These are phyloP conservation scores for Melanotaenia nigrans DNA, from an alignment of 2,797 vertebrate species.

Conservation along the genomic window DNA sequence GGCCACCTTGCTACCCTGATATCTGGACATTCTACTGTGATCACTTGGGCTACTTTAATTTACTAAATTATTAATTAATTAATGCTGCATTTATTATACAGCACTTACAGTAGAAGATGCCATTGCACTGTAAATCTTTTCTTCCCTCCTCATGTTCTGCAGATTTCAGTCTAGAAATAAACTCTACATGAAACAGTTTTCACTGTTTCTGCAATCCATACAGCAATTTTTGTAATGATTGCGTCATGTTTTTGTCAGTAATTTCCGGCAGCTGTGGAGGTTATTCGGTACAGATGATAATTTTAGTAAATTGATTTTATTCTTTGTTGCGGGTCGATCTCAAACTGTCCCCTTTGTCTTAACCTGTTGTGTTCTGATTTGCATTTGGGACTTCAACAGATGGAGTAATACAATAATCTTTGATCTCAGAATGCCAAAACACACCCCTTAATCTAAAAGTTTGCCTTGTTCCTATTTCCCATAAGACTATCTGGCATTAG, in stretches of 20 bases:
- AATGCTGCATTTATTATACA: background rate
- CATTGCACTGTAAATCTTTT: background rate
- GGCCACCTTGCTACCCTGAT: constrained; percentile 5
- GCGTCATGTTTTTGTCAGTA: constrained; percentile 29
- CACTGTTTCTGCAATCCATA: constrained; percentile 21
- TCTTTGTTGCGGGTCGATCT: constrained; percentile 21
- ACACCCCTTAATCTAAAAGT: constrained; percentile 28
- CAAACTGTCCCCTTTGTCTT: constrained; percentile 13
- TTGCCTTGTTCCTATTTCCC: constrained; percentile 28
- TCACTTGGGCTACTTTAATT: background rate
- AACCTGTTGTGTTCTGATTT: constrained; percentile 23
- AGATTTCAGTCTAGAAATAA: background rate
- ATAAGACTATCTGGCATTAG: constrained; percentile 30
- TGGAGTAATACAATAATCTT: constrained; percentile 32
- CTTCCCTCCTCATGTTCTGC: background rate
- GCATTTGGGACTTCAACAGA: constrained; percentile 18
- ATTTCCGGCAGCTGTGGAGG: constrained; percentile 17
- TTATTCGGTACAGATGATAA: constrained; percentile 1
- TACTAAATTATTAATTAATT: background rate
- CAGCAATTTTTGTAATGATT: constrained; percentile 30
- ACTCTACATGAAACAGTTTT: constrained; percentile 22
- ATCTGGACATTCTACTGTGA: background rate
- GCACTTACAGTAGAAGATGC: background rate
- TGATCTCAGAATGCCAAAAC: constrained; percentile 47
- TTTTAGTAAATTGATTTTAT: constrained; percentile 16